Evolutionary conservation across 2,797 vertebrate genomes (phyloP), one percentile per base, ranked within the genome.

Genomic region (Rhynchotus rufescens): DNA sequence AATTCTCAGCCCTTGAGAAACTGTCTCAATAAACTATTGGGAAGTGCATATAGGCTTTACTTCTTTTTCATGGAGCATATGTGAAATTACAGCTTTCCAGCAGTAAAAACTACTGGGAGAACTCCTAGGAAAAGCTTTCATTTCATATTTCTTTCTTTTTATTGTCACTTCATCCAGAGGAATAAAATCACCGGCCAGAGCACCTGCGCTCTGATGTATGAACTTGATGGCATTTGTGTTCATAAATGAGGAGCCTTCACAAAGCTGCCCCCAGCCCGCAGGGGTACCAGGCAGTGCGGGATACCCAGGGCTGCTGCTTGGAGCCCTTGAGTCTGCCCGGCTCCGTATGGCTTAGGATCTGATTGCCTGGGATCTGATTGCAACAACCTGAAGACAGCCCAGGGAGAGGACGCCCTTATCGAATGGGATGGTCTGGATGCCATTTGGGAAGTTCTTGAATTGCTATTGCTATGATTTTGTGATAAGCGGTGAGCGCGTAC

Each of bases 251-350:
- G 7, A 52, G n/a, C 47, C 1, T 0, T 32, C 42, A 3, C 32
- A n/a, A 54, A 1, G 17, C 3, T 0, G 0, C 71, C 36, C 4
- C 0, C 59, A 0, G 0, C 28, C n/a, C 1, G 0, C 47, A 49
- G 5, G 22, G 45, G 45, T 19, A 45, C 45, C 45, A 45, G 44
- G 47, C 22, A 6, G 47, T 11, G 9, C 21, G 11, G 47, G 47
- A 49, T 22, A 79, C 59, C 6, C 0, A 5, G 42, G 76, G 56
- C 34, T 8, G 65, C 3, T 0, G 76, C 81, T 80, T 5, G 0
- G 7, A 88, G 81, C 69, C 84, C 84, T 80, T 89, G 86, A 75
- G 34, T 75, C 66, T 67, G 45, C 59, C 76, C 86, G 92, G 81
- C 81, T 93, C 88, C 94, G 91, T 83, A 84, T 91, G 86, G 76